A percentile compares a stretch with the other conserved stretches of the same genome.
phyloP scores from a whole-genome alignment of 92 coral and sea anemone species.

The Zoanthus sociatus region DNA sequence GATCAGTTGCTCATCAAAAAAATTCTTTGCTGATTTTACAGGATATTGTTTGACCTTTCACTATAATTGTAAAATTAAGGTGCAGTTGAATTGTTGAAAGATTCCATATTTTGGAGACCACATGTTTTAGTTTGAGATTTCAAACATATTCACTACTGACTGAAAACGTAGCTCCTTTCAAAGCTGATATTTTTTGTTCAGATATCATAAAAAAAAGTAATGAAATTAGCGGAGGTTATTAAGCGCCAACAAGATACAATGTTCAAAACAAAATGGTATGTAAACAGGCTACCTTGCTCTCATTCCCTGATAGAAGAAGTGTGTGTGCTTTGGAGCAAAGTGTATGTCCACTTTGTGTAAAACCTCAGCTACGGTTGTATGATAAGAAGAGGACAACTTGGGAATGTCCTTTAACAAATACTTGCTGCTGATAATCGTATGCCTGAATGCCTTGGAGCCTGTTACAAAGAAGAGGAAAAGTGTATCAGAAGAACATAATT shows the following conservation, averaged over 20 bases:
- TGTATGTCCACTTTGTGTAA: conserved; percentile 53
- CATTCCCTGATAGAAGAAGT: conserved; percentile 58
- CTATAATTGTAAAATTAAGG: too few species aligned
- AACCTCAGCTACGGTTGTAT: conserved; percentile 52
- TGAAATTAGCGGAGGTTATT: not conserved
- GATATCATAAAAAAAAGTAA: not conserved
- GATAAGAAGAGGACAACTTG: conserved; percentile 35
- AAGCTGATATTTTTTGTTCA: not conserved
- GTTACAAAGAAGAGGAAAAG: not conserved
- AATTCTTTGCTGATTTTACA: not conserved
- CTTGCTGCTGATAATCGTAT: conserved; percentile 38
- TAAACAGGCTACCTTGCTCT: conserved; percentile 48
- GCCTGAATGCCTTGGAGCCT: conserved; percentile 53
- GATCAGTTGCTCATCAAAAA: not conserved
- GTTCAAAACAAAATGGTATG: conserved; percentile 2
- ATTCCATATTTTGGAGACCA: too few species aligned
- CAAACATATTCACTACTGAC: not conserved
- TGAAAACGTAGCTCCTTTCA: not conserved
- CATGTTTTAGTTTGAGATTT: too few species aligned
- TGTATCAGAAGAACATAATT: not conserved
- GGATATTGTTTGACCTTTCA: too few species aligned
- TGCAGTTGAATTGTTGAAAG: too few species aligned
- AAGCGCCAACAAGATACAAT: not conserved
- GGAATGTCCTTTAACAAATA: conserved; percentile 42
- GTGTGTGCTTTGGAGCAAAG: conserved; percentile 65